phyloP scores from a whole-genome alignment of 2,797 vertebrate species.

The Semotilus atromaculatus region DNA sequence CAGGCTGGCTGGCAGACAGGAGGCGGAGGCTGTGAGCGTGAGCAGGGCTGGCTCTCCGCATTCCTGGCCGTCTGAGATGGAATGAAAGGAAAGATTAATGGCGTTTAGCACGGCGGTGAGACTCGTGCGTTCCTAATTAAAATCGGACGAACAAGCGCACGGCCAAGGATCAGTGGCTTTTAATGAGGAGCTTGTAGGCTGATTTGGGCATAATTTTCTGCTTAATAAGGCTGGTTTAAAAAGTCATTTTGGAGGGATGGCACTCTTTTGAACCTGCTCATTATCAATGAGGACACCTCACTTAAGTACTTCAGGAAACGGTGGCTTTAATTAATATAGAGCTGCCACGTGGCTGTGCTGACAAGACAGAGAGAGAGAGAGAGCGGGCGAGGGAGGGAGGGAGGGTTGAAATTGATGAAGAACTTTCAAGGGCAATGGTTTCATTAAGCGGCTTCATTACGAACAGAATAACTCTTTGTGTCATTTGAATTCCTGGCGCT shows the following conservation, averaged over 20 bases:
- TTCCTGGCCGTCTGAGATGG: conserved; percentile 66
- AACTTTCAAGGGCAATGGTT: conserved; percentile 92
- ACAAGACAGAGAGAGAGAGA: conserved; percentile 72
- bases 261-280: conserved; percentile 90
- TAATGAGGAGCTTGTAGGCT: conserved; percentile 93
- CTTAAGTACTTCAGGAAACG: conserved; percentile 88
- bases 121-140: conserved; percentile 89
- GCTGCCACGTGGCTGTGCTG: conserved; percentile 84
- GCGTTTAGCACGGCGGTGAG: conserved; percentile 85
- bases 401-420: conserved; percentile 87
- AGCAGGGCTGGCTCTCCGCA: conserved; percentile 48
- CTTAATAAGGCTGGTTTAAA: conserved; percentile 94
- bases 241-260: conserved; percentile 90
- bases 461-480: conserved; percentile 85
- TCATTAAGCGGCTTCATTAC: conserved; percentile 89
- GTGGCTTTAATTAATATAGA: conserved; percentile 90
- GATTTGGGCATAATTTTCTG: conserved; percentile 96
- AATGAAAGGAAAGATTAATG: conserved; percentile 94
- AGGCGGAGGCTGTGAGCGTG: conserved; percentile 48
- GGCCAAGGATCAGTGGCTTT: conserved; percentile 93
- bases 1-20: conserved; percentile 42
- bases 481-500: conserved; percentile 75
- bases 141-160: conserved; percentile 86
- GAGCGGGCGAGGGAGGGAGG: conserved; percentile 65
- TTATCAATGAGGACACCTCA: conserved; percentile 88